A percentile compares a stretch with the other conserved stretches of the same genome.
Conservation (phyloP, 2,797 vertebrate genomes). For the Coregonus suidteri region DNA sequence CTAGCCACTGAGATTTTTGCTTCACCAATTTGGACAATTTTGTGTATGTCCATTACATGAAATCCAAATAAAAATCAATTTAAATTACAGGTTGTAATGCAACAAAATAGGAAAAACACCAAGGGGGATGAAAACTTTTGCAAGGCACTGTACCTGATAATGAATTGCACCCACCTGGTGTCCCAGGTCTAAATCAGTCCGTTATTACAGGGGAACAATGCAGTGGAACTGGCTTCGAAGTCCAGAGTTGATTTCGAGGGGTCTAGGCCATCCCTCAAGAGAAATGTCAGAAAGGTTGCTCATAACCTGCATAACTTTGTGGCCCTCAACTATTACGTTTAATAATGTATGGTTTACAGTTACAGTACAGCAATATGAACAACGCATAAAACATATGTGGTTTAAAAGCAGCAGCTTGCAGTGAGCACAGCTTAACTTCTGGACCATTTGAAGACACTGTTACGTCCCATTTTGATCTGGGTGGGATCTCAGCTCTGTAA, state of each 20-base stretch:
- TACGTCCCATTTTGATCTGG: neutral
- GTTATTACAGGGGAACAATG: no score
- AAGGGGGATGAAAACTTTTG: no score
- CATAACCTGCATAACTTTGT: neutral
- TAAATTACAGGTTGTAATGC: no score
- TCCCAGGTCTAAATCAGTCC: no score
- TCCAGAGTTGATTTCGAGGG: neutral
- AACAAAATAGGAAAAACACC: no score
- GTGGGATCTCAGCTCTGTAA: constrained; percentile 1
- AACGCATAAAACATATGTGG: neutral
- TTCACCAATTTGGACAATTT: no score
- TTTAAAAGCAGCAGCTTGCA: neutral
- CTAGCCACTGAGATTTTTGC: no score
- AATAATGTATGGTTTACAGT: neutral
- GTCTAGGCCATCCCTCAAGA: neutral
- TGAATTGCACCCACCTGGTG: no score
- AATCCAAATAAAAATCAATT: no score
- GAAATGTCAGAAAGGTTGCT: neutral
- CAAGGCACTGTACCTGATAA: no score
- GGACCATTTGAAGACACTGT: neutral
- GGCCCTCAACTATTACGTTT: neutral
- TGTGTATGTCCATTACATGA: no score
- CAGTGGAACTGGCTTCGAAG: no score
- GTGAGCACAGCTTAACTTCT: neutral
- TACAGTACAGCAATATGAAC: neutral